phyloP scores from a whole-genome alignment of 1,140 invertebrate genomes.

The Panulirus ornatus region DNA sequence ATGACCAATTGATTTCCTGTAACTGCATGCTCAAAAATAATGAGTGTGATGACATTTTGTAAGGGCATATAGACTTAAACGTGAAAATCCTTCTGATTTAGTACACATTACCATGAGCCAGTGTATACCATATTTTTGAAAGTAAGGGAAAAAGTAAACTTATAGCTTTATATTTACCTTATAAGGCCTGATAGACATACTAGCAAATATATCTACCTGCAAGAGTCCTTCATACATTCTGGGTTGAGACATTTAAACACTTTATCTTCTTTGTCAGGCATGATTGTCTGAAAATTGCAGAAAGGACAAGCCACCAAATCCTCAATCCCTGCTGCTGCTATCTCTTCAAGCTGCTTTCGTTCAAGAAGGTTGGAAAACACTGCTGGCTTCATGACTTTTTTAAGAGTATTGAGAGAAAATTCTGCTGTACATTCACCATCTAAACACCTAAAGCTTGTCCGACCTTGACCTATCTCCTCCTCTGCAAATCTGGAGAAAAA shows the following conservation, averaged over 20 bases:
- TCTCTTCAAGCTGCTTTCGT: conserved; percentile 82
- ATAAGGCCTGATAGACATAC: no score
- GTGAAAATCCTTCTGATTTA: no score
- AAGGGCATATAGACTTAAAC: no score
- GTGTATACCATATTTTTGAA: no score
- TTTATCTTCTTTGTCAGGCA: conserved; percentile 80
- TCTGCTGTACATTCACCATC: conserved; percentile 78
- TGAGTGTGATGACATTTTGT: no score
- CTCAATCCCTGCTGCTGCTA: conserved; percentile 82
- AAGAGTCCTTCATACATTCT: conserved; percentile 84
- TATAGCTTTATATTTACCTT: no score
- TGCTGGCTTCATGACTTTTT: conserved; percentile 79
- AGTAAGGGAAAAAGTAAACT: no score
- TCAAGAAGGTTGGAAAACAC: conserved; percentile 81
- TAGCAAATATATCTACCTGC: conserved; percentile 78
- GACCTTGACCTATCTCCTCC: conserved; percentile 80
- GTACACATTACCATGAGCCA: no score
- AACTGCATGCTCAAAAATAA: no score
- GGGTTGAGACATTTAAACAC: conserved; percentile 84
- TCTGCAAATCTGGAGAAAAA: conserved; percentile 78
- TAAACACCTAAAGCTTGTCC: conserved; percentile 81
- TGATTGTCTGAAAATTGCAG: conserved; percentile 83
- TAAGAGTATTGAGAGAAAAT: conserved; percentile 80
- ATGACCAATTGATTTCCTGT: no score
- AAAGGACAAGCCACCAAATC: conserved; percentile 84